Conservation (phyloP, 2,797 vertebrate species). For the Neostethus bicornis region DNA sequence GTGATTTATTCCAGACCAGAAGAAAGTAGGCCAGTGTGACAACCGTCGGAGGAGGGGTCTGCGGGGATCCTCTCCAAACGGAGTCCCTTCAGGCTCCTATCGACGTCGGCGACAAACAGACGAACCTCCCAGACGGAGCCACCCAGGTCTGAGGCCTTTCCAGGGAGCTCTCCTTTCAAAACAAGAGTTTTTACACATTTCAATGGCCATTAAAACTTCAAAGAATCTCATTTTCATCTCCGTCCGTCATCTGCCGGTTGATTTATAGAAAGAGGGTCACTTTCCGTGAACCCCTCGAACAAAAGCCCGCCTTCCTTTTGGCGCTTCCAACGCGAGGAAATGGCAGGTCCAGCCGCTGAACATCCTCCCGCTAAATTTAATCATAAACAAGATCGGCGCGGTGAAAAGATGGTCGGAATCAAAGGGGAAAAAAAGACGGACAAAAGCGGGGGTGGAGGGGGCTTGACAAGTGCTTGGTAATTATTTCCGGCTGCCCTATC, state of each 20-base stretch:
- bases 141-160: conserved; percentile 90
- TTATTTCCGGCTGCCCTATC: conserved; percentile 91
- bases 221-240: conserved; percentile 99
- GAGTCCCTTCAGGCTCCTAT: conserved; percentile 75
- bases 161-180: conserved; percentile 90
- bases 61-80: conserved; percentile 61
- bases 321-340: conserved; percentile 77
- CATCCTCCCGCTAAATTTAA: conserved; percentile 84
- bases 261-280: conserved; percentile 91
- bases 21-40: conserved; percentile 59
- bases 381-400: conserved; percentile 75
- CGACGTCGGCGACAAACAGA: conserved; percentile 93
- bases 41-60: conserved; percentile 49
- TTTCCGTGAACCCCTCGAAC: conserved; percentile 86
- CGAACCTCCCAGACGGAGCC: conserved; percentile 93
- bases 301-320: conserved; percentile 84
- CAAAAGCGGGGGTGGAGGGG: conserved; percentile 47
- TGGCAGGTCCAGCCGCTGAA: conserved; percentile 82
- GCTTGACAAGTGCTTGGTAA: conserved; percentile 84
- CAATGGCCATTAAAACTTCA: conserved; percentile 99
- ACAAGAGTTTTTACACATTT: conserved; percentile 97
- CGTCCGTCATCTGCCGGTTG: conserved; percentile 92
- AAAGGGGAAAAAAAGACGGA: conserved; percentile 63
- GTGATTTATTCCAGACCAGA: conserved; percentile 60
- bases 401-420: conserved; percentile 68